A percentile compares a stretch with the other conserved stretches of the same genome.
phyloP scores from a whole-genome alignment of 2,797 vertebrate genomes.

The Trematomus bernacchii region DNA sequence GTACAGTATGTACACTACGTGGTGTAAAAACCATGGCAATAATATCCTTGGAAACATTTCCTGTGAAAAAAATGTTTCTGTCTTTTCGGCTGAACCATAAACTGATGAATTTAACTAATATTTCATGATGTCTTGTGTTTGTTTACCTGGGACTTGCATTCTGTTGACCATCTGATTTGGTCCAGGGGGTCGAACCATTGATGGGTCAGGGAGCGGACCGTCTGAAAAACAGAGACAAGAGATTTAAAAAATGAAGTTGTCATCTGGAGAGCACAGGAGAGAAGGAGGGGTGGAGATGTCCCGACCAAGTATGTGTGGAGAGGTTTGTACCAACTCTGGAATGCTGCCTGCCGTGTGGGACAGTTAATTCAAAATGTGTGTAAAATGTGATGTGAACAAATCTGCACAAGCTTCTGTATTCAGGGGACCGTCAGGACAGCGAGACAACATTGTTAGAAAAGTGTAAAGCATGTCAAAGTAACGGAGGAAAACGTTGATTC shows the following conservation, averaged over 20 bases:
- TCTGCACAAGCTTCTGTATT: neutral
- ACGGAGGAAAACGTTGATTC: neutral
- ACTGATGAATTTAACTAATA: neutral
- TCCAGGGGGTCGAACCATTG: constrained; percentile 90
- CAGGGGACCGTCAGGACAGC: no score
- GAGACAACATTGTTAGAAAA: no score
- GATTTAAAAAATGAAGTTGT: constrained; percentile 1
- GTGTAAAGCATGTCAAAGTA: neutral
- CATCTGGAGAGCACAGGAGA: neutral
- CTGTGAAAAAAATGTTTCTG: no score
- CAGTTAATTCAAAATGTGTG: neutral
- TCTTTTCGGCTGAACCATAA: neutral
- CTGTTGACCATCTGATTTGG: constrained; percentile 95
- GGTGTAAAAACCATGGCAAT: no score
- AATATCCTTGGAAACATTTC: no score
- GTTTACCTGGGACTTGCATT: constrained; percentile 87
- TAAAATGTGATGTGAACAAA: neutral
- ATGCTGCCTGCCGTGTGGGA: neutral
- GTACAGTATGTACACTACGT: no score
- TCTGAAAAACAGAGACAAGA: constrained; percentile 77
- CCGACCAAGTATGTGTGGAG: neutral
- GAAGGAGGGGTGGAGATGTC: neutral
- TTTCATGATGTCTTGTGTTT: neutral
- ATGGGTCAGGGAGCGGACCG: constrained; percentile 91
- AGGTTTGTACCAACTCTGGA: neutral